phyloP scores from a whole-genome alignment of 2,888 invertebrate genomes.

The Lithophane socia region DNA sequence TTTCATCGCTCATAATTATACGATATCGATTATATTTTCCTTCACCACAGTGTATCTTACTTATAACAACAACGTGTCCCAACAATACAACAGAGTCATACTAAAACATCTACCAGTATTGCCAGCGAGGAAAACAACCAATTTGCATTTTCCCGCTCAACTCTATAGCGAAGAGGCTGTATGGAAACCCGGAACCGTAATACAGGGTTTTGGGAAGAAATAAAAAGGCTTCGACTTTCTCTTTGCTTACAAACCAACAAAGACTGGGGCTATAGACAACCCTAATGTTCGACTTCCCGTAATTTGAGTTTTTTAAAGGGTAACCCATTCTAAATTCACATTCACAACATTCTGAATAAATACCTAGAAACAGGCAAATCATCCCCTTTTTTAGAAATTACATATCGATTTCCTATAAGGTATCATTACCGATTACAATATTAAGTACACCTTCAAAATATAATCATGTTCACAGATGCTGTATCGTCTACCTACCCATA shows the following conservation, averaged over 20 bases:
- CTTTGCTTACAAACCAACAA: conserved; percentile 31
- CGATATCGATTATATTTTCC: conserved; percentile 31
- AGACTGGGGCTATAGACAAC: conserved; percentile 3
- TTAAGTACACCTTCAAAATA: background rate
- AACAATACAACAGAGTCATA: conserved; percentile 49
- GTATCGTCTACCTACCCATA: background rate
- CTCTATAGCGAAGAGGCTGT: conserved; percentile 29
- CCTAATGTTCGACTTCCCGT: conserved; percentile 24
- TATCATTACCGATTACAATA: background rate
- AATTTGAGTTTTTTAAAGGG: conserved; percentile 15
- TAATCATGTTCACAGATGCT: background rate
- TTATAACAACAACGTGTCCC: conserved; percentile 14
- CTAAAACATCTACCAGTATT: conserved; percentile 36
- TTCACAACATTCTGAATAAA: background rate
- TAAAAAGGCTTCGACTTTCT: conserved; percentile 25
- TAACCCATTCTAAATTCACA: background rate
- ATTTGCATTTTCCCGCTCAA: conserved; percentile 54
- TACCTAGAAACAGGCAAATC: background rate
- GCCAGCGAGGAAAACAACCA: conserved; percentile 42
- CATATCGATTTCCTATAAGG: background rate
- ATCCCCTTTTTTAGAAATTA: background rate
- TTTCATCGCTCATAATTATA: conserved; percentile 27
- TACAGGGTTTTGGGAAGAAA: conserved; percentile 38
- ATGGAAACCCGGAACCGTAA: conserved; percentile 40
- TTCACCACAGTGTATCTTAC: conserved; percentile 12